A percentile compares a stretch with the other conserved stretches of the same genome.
phyloP scores from a whole-genome alignment of 2,113 vertebrate species.

The Perognathus longimembris region DNA sequence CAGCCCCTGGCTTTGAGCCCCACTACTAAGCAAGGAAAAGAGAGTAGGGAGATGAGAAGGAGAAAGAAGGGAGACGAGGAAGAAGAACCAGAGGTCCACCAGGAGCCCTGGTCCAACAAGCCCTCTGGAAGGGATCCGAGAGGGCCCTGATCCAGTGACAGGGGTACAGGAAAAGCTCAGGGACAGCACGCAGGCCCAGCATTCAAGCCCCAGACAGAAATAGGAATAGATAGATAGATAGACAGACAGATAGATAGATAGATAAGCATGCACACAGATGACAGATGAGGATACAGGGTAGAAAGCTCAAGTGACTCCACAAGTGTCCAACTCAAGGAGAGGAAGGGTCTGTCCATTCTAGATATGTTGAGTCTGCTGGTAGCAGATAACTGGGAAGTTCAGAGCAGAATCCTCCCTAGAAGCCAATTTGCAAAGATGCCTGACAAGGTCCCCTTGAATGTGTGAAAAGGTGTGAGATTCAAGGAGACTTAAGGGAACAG shows the following conservation, averaged over 20 bases:
- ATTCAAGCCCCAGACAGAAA: too few species aligned
- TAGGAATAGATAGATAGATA: too few species aligned
- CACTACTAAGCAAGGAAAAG: too few species aligned
- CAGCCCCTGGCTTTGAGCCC: too few species aligned
- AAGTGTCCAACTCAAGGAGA: neutral
- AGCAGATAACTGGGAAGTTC: accelerated
- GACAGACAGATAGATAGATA: neutral
- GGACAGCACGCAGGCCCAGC: neutral
- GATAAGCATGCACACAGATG: too few species aligned
- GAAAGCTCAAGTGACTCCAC: neutral
- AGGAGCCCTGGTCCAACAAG: neutral
- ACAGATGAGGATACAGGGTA: neutral
- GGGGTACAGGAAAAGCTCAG: neutral
- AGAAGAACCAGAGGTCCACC: too few species aligned
- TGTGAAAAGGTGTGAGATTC: neutral
- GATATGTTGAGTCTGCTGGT: neutral
- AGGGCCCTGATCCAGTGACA: neutral
- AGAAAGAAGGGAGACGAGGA: too few species aligned
- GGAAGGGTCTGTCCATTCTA: neutral
- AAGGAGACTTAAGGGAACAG: neutral
- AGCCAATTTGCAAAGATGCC: neutral
- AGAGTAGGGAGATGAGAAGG: too few species aligned
- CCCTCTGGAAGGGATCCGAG: neutral
- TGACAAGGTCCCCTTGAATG: too few species aligned
- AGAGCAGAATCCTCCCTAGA: neutral